These are phyloP conservation scores for Blera fallax DNA, from an alignment of 2,888 invertebrate species.

Conservation along the genomic window DNA sequence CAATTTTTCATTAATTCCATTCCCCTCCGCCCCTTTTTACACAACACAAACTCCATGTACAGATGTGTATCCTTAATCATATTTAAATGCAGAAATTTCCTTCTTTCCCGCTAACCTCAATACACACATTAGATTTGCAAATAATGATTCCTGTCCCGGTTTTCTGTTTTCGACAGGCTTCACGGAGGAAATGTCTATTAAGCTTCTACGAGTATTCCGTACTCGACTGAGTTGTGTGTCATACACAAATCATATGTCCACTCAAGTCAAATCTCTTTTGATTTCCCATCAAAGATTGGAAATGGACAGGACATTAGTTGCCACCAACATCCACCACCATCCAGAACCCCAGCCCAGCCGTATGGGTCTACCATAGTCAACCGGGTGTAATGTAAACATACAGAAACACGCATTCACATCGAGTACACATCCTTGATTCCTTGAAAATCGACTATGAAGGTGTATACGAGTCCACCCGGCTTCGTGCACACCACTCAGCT, in stretches of 20 bases:
- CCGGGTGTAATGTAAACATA: slow-evolving; percentile 51
- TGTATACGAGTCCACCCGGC: not conserved
- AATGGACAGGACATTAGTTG: slow-evolving; percentile 58
- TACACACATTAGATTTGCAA: not conserved
- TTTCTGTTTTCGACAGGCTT: slow-evolving; percentile 59
- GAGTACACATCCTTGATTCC: slow-evolving; percentile 22
- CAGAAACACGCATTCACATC: slow-evolving; percentile 47
- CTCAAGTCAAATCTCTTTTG: slow-evolving; percentile 67
- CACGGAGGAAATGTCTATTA: slow-evolving; percentile 56
- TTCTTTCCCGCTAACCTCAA: not conserved
- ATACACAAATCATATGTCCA: slow-evolving; percentile 67
- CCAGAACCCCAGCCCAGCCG: not conserved
- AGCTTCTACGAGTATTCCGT: no score
- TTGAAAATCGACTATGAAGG: slow-evolving; percentile 23
- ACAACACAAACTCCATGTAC: not conserved
- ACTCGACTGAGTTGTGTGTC: slow-evolving; percentile 33
- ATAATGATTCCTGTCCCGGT: slow-evolving; percentile 38
- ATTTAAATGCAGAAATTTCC: slow-evolving; percentile 56
- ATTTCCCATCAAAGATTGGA: slow-evolving; percentile 68
- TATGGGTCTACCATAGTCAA: not conserved
- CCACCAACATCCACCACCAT: not conserved
- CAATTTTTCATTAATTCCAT: slow-evolving; percentile 57
- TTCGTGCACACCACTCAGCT: slow-evolving; percentile 1
- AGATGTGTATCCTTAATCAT: slow-evolving; percentile 12
- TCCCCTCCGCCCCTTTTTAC: not conserved